A percentile compares a stretch with the other conserved stretches of the same genome.
These are phyloP conservation scores for Lampropteryx suffumata DNA, from an alignment of 2,888 invertebrate genomes.

Conservation along the genomic window DNA sequence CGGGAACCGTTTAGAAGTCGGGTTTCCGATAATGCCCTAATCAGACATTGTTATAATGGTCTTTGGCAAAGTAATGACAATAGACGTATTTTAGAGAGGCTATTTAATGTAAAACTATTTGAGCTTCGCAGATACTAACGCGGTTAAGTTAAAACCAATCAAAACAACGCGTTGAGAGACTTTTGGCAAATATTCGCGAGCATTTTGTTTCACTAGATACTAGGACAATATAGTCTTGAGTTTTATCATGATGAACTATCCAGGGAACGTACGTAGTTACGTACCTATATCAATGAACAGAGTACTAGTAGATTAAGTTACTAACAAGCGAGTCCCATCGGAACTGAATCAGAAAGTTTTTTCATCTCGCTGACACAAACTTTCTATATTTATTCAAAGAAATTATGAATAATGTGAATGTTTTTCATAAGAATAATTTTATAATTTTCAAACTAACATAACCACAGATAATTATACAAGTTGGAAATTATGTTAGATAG, in stretches of 20 bases:
- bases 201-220: too few species aligned
- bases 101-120: too few species aligned
- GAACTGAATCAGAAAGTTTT: slow-evolving; percentile 18
- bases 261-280: too few species aligned
- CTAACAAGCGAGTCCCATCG: slow-evolving; percentile 10
- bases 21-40: slow-evolving; percentile 27
- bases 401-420: slow-evolving; percentile 10
- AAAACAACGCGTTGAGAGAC: too few species aligned
- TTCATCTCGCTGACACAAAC: slow-evolving; percentile 15
- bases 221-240: too few species aligned
- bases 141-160: too few species aligned
- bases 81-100: background rate
- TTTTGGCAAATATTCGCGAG: too few species aligned
- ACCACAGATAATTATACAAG: background rate
- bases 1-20: slow-evolving; percentile 14
- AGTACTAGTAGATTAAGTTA: background rate
- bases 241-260: too few species aligned
- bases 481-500: background rate
- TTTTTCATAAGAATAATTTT: slow-evolving; percentile 3
- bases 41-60: slow-evolving; percentile 16
- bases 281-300: too few species aligned
- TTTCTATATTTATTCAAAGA: slow-evolving; percentile 6
- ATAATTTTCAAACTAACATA: background rate
- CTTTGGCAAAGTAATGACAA: slow-evolving; percentile 1
- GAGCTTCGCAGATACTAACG: too few species aligned